Base-by-base conservation (phyloP, 2,797 vertebrate genomes). In the Gobio occitaniae region DNA sequence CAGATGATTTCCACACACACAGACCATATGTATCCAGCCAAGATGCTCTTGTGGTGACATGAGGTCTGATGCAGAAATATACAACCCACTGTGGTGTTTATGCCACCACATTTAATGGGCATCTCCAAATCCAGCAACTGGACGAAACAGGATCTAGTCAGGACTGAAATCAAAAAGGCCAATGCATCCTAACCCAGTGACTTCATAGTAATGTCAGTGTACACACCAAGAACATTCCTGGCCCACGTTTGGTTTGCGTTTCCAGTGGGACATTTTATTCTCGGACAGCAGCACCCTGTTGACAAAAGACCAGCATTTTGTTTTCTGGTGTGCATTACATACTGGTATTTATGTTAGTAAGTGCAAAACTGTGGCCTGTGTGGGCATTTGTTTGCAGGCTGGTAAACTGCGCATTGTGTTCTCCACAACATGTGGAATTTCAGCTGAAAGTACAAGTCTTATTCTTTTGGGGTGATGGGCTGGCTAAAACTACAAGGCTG, bases 181-280 rank as follows among this genome's bases (percentile, higher is more conserved):
- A 81, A 54, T 36, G 69, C 77, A 83, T 82, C 71, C 80, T 83
- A 86, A 76, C 71, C 87, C 41, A 69, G 48, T 91, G 82, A 90
- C 86, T 83, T 89, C 87, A 87, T 79, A 75, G 68, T 78, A 75
- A 71, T 83, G 81, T 59, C 70, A 87, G 84, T 90, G 87, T 84
- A 79, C 83, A 88, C 47, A 82, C 76, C 50, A 50, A 81, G 82
- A 80, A 69, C 74, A 79, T 84, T 90, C 78, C 74, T 7, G 17
- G 41, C 12, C 87, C 80, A 65, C 29, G 32, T 86, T 87, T 82
- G 75, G 74, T 71, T 84, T 88, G 56, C 59, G 69, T 74, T 82
- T 86, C 66, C 77, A 84, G 7, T 66, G 83, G 83, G 85, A 88
- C 80, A 82, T 77, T 75, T 71, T 86, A 85, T 87, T 85, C 78